A percentile compares a stretch with the other conserved stretches of the same genome.
Evolutionary conservation across 2,797 vertebrate species (phyloP).

Genomic region (Xerus rutilus): DNA sequence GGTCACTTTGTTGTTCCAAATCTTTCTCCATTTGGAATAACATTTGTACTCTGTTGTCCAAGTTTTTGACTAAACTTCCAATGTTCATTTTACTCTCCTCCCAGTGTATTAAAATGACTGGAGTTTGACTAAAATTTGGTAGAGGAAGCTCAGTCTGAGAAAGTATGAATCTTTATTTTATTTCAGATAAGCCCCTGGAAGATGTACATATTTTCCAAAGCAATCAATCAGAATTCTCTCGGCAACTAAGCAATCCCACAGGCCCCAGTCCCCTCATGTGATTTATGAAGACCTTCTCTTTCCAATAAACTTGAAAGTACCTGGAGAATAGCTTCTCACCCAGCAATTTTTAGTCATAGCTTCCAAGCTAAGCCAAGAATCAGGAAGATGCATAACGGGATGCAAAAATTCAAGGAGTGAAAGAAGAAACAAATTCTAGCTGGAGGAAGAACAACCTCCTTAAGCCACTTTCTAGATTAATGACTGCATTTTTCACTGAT

Average conservation of each 20-base stretch:
- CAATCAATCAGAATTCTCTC: conserved; percentile 73
- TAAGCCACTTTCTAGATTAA: conserved; percentile 44
- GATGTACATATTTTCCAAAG: conserved; percentile 67
- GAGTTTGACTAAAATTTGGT: conserved; percentile 9
- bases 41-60: not conserved
- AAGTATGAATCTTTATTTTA: conserved; percentile 73
- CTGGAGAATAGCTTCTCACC: conserved; percentile 73
- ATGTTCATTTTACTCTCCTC: not conserved
- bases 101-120: not conserved
- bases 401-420: not conserved
- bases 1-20: conserved; percentile 47
- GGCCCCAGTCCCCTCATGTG: conserved; percentile 32
- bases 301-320: conserved; percentile 64
- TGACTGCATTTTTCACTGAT: not conserved
- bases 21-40: conserved; percentile 47
- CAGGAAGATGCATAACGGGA: conserved; percentile 2
- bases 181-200: conserved; percentile 76
- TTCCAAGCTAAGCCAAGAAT: conserved; percentile 47
- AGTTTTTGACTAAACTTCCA: not conserved
- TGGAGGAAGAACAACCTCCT: not conserved
- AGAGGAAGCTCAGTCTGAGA: conserved; percentile 37
- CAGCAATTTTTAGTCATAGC: conserved; percentile 54
- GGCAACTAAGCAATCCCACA: conserved; percentile 65
- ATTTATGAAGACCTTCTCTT: conserved; percentile 74
- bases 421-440: conserved; percentile 38